Percentiles rank a stretch among this genome's conserved stretches.
These are phyloP conservation scores for Seladonia tumulorum DNA, from an alignment of 2,888 invertebrate species.

Conservation along the genomic window DNA sequence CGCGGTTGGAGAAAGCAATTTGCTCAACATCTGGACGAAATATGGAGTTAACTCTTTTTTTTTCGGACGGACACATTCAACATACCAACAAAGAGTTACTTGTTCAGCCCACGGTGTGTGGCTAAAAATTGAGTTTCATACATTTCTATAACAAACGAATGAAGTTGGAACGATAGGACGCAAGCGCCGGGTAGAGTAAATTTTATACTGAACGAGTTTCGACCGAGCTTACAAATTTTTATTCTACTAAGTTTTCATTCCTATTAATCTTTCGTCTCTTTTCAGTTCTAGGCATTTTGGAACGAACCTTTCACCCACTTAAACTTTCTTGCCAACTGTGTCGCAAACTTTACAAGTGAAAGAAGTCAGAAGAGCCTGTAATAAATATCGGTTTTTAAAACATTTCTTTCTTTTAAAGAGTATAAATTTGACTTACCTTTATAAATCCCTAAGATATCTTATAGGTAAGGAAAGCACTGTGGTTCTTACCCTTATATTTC, in stretches of 20 bases:
- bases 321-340: neutral
- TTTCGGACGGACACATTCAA: neutral
- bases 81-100: neutral
- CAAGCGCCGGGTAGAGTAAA: neutral
- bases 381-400: conserved; percentile 1
- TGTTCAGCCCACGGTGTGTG: neutral
- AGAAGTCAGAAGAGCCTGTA: neutral
- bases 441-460: neutral
- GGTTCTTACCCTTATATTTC: neutral
- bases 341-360: neutral
- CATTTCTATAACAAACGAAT: neutral
- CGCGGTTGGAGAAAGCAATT: neutral
- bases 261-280: neutral
- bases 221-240: neutral
- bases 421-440: neutral
- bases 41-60: neutral
- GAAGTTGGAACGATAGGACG: neutral
- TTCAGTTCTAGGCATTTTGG: neutral
- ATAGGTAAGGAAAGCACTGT: neutral
- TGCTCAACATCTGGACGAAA: neutral
- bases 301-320: conserved; percentile 3
- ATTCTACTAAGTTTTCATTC: neutral
- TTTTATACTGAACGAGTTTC: neutral
- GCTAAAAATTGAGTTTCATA: neutral
- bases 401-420: neutral